Base-by-base conservation (phyloP, 2,113 vertebrate species). In the Saimiri boliviensis region DNA sequence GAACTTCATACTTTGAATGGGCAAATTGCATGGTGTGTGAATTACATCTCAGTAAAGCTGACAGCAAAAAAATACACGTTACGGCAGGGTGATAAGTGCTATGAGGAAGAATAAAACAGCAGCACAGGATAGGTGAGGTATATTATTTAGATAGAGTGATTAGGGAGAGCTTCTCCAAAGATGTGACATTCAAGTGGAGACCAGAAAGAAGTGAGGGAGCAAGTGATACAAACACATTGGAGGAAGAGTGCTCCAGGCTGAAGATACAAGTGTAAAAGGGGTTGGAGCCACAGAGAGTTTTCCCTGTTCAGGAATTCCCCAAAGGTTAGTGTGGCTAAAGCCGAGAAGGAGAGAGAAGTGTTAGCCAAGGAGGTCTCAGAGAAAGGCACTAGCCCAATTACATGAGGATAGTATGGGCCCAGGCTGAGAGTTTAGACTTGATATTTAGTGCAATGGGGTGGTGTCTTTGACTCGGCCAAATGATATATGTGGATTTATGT, bases 381-480 rank as follows among this genome's bases (percentile, higher is more conserved):
- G 37, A 11, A 2, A 37, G 49, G 60, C 9, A 3, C 32, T 6
- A 11, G 60, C 17, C 49, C 8, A 12, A 35, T 20, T 8, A 14
- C 16, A 6, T 3, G 27, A 70, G 32, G 60, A 1, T 11, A 16
- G 14, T 1, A 12, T 8, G 25, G 76, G 37, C 49, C 0, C 0
- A 30, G 5, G 45, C 14, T 32, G 74, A 35, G 47, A 37, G 40
- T 84, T 56, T 16, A 32, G 30, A 49, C n/a, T 63, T 45, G 70
- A 10, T 71, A 3, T 12, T 37, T 74, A 19, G 56, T 17, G 14
- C 30, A 40, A 32, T 8, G 74, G n/a, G 60, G 66, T 11, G 80
- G 49, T 49, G n/a, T 37, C 40, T 96, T 79, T 47, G 60, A 79
- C 79, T 54, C 5, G 40, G 83, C 27, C 35, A 86, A 58, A 92